Base-by-base conservation (phyloP, 1,140 invertebrate genomes). In the Apis cerana region DNA sequence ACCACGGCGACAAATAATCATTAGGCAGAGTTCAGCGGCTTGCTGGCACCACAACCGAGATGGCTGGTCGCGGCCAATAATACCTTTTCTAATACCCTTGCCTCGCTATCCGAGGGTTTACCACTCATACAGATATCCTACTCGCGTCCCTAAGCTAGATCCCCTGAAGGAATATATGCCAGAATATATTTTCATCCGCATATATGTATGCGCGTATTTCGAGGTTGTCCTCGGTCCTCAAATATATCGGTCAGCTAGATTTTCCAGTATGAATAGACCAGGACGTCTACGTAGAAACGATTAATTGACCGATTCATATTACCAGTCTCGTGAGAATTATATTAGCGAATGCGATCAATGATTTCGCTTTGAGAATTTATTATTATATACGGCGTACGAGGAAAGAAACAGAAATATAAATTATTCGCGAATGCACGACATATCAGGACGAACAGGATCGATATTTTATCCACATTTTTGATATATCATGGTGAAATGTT, bases 1-100 rank as follows among this genome's bases (percentile, higher is more conserved):
- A 90, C 89, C 85, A 76, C 89, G 86, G 76, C 89, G 88, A 90
- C 89, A 90, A 90, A 90, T 90, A 90, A 90, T 90, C 89, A 90
- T 90, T 89, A 90, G 82, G 84, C 88, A 86, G 86, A 90, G 88
- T 90, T 90, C 86, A 90, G 82, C 84, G 88, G 89, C 80, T 88
- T 84, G 79, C 80, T 62, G 68, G 59, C 68, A 77, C 75, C 74
- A 71, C 69, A 83, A 83, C 75, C 76, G 85, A 76, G 84, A 74
- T 62, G 79, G 77, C 75, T 81, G 83, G 64, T 84, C 81, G 82
- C 76, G 87, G 62, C 81, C 64, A 72, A 75, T 86, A 84, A 89
- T 88, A 89, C 85, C 85, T 86, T 86, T 86, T 81, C 81, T 84
- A 77, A 84, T n/a, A n/a, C 84, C 71, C 81, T 88, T 74, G 72